Conservation (phyloP, 2,113 vertebrate genomes). For the Anarrhichthys ocellatus region DNA sequence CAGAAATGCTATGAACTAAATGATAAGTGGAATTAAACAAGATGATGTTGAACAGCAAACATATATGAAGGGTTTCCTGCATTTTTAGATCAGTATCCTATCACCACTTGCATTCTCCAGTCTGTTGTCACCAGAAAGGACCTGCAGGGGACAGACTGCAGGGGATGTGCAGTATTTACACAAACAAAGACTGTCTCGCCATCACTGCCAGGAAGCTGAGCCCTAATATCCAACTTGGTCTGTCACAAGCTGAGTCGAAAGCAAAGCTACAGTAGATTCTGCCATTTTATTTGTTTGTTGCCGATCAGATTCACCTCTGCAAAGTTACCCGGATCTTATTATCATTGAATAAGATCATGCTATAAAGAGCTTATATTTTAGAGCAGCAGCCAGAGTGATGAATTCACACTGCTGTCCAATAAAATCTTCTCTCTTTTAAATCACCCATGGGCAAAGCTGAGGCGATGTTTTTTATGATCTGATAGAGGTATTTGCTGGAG, state of each 20-base stretch:
- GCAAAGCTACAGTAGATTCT: slow-evolving; percentile 8
- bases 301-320: not conserved
- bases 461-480: not conserved
- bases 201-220: slow-evolving; percentile 50
- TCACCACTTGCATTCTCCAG: slow-evolving; percentile 12
- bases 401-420: not conserved
- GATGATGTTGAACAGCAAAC: not conserved
- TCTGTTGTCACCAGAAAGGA: slow-evolving; percentile 19
- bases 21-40: not conserved
- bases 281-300: not conserved
- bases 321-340: not conserved
- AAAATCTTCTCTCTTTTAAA: not conserved
- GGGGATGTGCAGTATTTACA: slow-evolving; percentile 53
- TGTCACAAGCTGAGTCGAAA: slow-evolving; percentile 33
- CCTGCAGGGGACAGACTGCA: slow-evolving; percentile 44
- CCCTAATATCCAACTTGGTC: slow-evolving; percentile 17
- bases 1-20: not conserved
- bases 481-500: not conserved
- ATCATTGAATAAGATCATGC: not conserved
- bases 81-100: not conserved
- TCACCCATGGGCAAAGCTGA: not conserved
- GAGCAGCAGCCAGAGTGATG: not conserved
- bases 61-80: not conserved
- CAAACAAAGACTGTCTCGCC: slow-evolving; percentile 41
- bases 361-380: not conserved